A percentile compares a stretch with the other conserved stretches of the same genome.
phyloP scores from a whole-genome alignment of 2,888 invertebrate species.

The Hololepta plana region DNA sequence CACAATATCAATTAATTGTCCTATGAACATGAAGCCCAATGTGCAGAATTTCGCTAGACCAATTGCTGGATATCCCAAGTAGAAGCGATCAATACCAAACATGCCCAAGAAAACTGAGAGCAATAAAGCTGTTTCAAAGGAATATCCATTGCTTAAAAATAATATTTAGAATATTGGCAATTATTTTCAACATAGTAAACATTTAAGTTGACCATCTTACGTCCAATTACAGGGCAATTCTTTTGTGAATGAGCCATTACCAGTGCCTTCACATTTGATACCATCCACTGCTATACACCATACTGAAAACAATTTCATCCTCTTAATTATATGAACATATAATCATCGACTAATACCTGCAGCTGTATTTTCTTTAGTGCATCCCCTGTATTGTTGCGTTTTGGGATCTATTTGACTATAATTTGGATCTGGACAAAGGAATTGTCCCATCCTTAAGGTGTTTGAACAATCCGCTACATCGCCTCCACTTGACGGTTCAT shows the following conservation, averaged over 20 bases:
- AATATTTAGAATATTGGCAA: slow-evolving; percentile 1
- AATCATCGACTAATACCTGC: slow-evolving; percentile 36
- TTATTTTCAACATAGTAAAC: slow-evolving; percentile 1
- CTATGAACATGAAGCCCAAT: slow-evolving; percentile 88
- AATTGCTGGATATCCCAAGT: slow-evolving; percentile 93
- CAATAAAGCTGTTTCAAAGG: slow-evolving; percentile 77
- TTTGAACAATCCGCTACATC: no score
- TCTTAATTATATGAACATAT: slow-evolving; percentile 1
- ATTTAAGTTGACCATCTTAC: no score
- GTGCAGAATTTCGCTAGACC: slow-evolving; percentile 91
- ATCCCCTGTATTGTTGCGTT: slow-evolving; percentile 76
- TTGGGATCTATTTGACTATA: slow-evolving; percentile 63
- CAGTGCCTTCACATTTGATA: slow-evolving; percentile 62
- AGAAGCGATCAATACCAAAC: slow-evolving; percentile 95
- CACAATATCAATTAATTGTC: slow-evolving; percentile 87
- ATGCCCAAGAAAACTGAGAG: slow-evolving; percentile 94
- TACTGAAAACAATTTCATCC: slow-evolving; percentile 33
- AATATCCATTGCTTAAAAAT: slow-evolving; percentile 72
- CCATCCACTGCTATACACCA: slow-evolving; percentile 68
- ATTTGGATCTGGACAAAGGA: slow-evolving; percentile 62
- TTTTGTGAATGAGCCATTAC: slow-evolving; percentile 61
- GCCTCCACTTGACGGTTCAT: no score
- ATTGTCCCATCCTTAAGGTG: slow-evolving; percentile 60
- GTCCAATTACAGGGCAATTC: slow-evolving; percentile 88
- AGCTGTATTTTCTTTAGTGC: slow-evolving; percentile 61